Base-by-base conservation (phyloP, 2,113 vertebrate species). In the Promerops cafer region DNA sequence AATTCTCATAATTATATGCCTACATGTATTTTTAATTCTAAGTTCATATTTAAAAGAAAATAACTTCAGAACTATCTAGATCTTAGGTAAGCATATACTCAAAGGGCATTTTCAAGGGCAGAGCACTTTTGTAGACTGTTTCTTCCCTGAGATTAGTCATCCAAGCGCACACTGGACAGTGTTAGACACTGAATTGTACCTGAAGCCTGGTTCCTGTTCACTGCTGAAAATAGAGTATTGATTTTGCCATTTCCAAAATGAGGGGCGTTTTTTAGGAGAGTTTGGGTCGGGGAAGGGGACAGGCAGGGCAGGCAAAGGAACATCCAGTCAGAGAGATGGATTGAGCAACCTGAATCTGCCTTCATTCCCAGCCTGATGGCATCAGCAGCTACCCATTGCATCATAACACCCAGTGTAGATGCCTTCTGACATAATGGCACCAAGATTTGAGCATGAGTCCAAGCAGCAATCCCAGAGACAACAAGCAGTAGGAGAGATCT, bases 281-380 rank as follows among this genome's bases (percentile, higher is more conserved):
- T 7, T 28, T 45, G 20, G 7, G 5, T 8, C 2, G 0, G 14
- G 16, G 11, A 52, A 52, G 8, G 5, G 7, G 13, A 1, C 4
- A 31, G 42, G 4, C 21, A 53, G 19, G 16, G 8, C 20, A 68
- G 35, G 20, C 13, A 31, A 86, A 59, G 40, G 14, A 76, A 27
- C 11, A 68, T 17, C 17, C 35, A 42, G 69, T 60, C 30, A 88
- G 65, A 68, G n/a, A 74, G 35, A 33, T 0, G 1, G 10, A 40
- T 14, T 3, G 1, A 47, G 14, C 21, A 83, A 30, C 6, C 5
- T 35, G 18, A 2, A 11, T 18, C 26, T 17, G 1, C 37, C 13
- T 20, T 33, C 15, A 16, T 57, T 72, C 16, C 39, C 30, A 54
- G 30, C 3, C 53, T 60, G 11, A 12, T 0, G 3, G 8, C 11